A percentile compares a stretch with the other conserved stretches of the same genome.
These are phyloP conservation scores for Metaphire vulgaris DNA, from an alignment of 1,140 invertebrate genomes.

Conservation along the genomic window DNA sequence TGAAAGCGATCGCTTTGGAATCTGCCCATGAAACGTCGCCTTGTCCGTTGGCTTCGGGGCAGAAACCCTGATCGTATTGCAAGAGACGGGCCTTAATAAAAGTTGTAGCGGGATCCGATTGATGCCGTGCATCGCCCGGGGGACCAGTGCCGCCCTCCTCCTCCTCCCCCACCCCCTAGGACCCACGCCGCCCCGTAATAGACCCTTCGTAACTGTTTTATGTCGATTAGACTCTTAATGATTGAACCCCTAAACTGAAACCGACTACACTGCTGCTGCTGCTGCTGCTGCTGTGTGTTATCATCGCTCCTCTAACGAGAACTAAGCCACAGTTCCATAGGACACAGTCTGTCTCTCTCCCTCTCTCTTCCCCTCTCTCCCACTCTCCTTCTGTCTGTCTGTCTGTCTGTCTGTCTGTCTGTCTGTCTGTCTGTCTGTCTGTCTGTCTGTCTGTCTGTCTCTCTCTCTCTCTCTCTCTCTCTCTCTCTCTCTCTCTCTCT, in stretches of 20 bases:
- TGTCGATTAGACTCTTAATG: too few species aligned
- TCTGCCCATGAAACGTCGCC: too few species aligned
- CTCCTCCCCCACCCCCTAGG: too few species aligned
- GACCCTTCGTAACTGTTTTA: too few species aligned
- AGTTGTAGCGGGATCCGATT: too few species aligned
- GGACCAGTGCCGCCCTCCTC: too few species aligned
- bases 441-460: constrained; percentile 28
- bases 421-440: constrained; percentile 12
- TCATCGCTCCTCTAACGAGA: not conserved
- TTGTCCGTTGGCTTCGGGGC: too few species aligned
- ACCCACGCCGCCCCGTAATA: not conserved
- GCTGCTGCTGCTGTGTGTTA: not conserved
- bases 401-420: constrained; percentile 7
- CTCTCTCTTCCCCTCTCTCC: constrained; percentile 34
- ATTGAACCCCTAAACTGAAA: not conserved
- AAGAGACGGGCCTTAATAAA: too few species aligned
- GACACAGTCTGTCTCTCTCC: constrained; percentile 41
- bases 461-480: constrained; percentile 33
- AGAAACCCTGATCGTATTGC: too few species aligned
- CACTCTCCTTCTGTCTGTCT: constrained; percentile 7
- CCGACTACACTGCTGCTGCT: not conserved
- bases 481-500: constrained; percentile 33
- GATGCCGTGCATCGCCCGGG: too few species aligned
- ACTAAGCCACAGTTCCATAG: too few species aligned
- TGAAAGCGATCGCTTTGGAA: too few species aligned